Percentiles rank a stretch among this genome's conserved stretches.
phyloP scores from a whole-genome alignment of 2,797 vertebrate species.

The Morus bassanus region DNA sequence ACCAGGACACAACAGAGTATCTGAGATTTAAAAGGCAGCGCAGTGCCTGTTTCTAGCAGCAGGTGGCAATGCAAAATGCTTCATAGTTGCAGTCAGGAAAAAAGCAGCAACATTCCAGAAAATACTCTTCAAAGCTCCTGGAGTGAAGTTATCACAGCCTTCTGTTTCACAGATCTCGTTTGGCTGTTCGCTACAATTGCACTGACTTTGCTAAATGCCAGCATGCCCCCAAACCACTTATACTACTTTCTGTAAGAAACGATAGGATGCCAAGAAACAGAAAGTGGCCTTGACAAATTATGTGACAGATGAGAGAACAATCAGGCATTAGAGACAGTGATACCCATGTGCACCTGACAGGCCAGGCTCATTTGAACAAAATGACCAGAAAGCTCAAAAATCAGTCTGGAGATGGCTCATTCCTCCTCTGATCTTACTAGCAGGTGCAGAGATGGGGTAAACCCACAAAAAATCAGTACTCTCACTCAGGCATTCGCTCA shows the following conservation, averaged over 20 bases:
- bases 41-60: conserved; percentile 42
- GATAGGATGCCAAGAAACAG: not conserved
- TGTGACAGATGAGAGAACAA: not conserved
- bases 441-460: not conserved
- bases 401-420: not conserved
- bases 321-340: not conserved
- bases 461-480: not conserved
- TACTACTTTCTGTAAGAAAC: not conserved
- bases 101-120: conserved; percentile 45
- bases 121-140: conserved; percentile 2
- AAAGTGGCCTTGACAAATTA: not conserved
- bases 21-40: not conserved
- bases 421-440: not conserved
- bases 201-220: not conserved
- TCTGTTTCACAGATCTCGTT: not conserved
- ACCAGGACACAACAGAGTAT: not conserved
- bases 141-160: not conserved
- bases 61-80: conserved; percentile 69
- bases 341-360: not conserved
- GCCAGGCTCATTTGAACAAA: not conserved
- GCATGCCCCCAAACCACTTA: not conserved
- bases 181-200: not conserved
- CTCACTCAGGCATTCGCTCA: not conserved
- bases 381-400: not conserved
- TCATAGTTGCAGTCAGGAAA: not conserved